These are phyloP conservation scores for Acholoe squamosa DNA, from an alignment of 2,888 invertebrate species.

Conservation along the genomic window DNA sequence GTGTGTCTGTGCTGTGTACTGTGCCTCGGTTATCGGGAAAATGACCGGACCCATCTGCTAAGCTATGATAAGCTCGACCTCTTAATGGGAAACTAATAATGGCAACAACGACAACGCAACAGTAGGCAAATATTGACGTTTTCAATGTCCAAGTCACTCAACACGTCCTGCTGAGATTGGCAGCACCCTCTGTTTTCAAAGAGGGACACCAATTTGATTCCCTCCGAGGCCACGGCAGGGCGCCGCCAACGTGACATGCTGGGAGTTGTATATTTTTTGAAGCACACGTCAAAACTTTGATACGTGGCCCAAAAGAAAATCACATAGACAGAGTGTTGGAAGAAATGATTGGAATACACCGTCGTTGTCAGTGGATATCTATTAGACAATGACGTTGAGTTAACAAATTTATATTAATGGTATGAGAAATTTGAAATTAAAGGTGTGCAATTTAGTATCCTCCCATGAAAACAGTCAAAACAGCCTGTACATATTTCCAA, in stretches of 20 bases:
- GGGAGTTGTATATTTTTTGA: neutral
- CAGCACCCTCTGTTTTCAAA: constrained; percentile 17
- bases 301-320: no score
- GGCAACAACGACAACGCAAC: constrained; percentile 34
- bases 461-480: no score
- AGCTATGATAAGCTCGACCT: constrained; percentile 45
- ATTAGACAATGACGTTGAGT: no score
- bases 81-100: constrained; percentile 51
- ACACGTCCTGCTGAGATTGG: constrained; percentile 34
- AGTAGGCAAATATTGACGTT: constrained; percentile 59
- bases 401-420: no score
- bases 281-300: no score
- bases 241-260: neutral
- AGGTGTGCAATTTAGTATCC: no score
- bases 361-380: no score
- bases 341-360: no score
- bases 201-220: neutral
- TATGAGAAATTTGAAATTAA: no score
- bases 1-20: neutral
- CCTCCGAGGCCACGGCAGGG: neutral
- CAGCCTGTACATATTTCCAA: no score
- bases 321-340: no score
- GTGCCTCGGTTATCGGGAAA: neutral
- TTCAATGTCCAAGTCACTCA: constrained; percentile 18
- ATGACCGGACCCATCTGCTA: constrained; percentile 47